These are phyloP conservation scores for Pteria penguin DNA, from an alignment of 2,888 invertebrate species.

Conservation along the genomic window DNA sequence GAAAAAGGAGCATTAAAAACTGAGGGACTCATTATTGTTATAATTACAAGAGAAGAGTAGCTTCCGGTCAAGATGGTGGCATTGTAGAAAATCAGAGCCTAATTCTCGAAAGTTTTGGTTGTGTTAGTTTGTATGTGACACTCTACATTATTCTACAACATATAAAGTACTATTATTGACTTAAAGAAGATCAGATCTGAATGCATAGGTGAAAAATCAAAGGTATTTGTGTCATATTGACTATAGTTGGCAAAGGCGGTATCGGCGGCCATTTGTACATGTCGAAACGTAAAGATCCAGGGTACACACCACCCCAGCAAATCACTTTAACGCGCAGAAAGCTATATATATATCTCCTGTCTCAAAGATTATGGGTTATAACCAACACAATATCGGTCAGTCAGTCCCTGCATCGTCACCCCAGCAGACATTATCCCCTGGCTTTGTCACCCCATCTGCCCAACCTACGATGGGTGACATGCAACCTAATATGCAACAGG, in stretches of 20 bases:
- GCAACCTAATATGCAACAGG: neutral
- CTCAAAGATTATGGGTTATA: neutral
- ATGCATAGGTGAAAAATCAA: neutral
- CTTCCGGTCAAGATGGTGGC: too few species aligned
- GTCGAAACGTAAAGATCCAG: too few species aligned
- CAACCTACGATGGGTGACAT: neutral
- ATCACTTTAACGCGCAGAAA: neutral
- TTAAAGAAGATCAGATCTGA: neutral
- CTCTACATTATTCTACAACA: too few species aligned
- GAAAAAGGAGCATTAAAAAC: too few species aligned
- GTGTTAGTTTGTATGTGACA: too few species aligned
- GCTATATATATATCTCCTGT: neutral
- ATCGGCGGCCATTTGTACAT: neutral
- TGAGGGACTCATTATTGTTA: too few species aligned
- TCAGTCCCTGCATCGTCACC: neutral
- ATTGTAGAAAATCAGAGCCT: too few species aligned
- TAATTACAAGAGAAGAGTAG: too few species aligned
- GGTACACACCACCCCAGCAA: too few species aligned
- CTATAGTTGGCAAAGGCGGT: neutral
- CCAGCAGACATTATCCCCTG: neutral
- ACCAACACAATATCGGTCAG: neutral
- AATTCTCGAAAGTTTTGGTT: too few species aligned
- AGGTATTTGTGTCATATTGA: neutral
- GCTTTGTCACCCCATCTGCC: neutral
- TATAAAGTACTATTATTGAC: neutral